These are phyloP conservation scores for Nannoperca obscura DNA, from an alignment of 2,797 vertebrate genomes.

Conservation along the genomic window DNA sequence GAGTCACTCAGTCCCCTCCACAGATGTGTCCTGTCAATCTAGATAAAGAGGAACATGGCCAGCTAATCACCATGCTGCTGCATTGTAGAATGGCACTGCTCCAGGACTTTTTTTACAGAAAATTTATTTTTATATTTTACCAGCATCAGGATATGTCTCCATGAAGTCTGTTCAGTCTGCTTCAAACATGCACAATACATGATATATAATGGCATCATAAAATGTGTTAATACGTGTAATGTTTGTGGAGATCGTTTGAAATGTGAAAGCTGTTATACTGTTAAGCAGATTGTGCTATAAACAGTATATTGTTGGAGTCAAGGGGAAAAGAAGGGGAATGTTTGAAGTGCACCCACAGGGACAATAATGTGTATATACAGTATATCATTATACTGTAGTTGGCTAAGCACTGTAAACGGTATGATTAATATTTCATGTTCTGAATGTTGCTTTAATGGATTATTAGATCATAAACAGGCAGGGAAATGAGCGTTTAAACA, in stretches of 20 bases:
- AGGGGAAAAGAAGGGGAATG: slow-evolving; percentile 46
- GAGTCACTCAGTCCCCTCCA: slow-evolving; percentile 66
- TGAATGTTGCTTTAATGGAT: slow-evolving; percentile 69
- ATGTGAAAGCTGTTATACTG: slow-evolving; percentile 60
- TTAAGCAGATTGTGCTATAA: slow-evolving; percentile 71
- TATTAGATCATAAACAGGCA: slow-evolving; percentile 56
- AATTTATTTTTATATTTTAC: slow-evolving; percentile 23
- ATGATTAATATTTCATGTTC: slow-evolving; percentile 75
- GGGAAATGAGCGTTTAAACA: slow-evolving; percentile 55
- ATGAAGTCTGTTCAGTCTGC: slow-evolving; percentile 12
- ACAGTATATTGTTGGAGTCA: slow-evolving; percentile 52
- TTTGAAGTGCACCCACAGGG: slow-evolving; percentile 64
- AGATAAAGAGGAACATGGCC: slow-evolving; percentile 79
- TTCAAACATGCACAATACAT: slow-evolving; percentile 20
- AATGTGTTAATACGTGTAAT: slow-evolving; percentile 67
- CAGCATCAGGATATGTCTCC: slow-evolving; percentile 3
- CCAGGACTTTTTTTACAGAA: slow-evolving; percentile 9
- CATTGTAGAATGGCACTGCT: slow-evolving; percentile 33
- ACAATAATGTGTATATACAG: slow-evolving; percentile 56
- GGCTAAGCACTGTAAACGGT: slow-evolving; percentile 66
- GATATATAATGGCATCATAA: slow-evolving; percentile 57
- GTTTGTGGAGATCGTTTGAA: slow-evolving; percentile 71
- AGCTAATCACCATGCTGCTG: slow-evolving; percentile 71
- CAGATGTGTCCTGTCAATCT: slow-evolving; percentile 84
- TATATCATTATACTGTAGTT: slow-evolving; percentile 69